These are phyloP conservation scores for Beaufortia kweichowensis DNA, from an alignment of 2,113 vertebrate species.

Conservation along the genomic window DNA sequence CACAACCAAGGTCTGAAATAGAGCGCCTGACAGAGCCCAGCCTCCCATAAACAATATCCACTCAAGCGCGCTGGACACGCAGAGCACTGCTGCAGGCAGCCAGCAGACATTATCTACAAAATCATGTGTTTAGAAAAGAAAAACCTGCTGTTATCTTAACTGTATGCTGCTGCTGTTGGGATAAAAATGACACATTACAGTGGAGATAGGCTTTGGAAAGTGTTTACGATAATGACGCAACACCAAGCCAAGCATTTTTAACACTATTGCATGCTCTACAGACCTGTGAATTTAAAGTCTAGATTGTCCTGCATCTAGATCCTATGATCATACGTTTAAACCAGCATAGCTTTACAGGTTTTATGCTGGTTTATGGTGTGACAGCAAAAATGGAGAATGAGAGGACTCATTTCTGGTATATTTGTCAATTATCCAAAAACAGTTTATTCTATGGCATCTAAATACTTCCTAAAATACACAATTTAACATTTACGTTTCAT, in stretches of 20 bases:
- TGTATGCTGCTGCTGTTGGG: slow-evolving; percentile 11
- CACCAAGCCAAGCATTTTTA: background rate
- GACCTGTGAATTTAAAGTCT: background rate
- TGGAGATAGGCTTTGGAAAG: background rate
- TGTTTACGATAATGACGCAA: background rate
- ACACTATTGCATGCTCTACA: background rate
- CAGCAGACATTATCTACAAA: slow-evolving; percentile 12
- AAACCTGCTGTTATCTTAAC: slow-evolving; percentile 8
- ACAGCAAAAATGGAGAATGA: too few species aligned
- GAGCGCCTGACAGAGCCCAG: slow-evolving; percentile 33
- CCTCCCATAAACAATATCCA: slow-evolving; percentile 46
- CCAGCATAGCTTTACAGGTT: too few species aligned
- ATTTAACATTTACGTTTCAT: background rate
- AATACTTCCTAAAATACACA: background rate
- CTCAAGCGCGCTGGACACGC: slow-evolving; percentile 12
- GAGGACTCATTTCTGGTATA: too few species aligned
- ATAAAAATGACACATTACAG: slow-evolving; percentile 12
- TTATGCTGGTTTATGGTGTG: too few species aligned
- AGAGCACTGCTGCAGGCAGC: slow-evolving; percentile 27
- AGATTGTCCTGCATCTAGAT: too few species aligned
- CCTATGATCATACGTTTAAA: too few species aligned
- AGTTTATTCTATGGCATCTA: background rate
- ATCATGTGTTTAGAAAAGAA: slow-evolving; percentile 13
- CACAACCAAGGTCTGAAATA: slow-evolving; percentile 40
- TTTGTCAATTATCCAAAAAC: too few species aligned